Evolutionary conservation across 92 coral and sea anemone genomes (phyloP), one percentile per base, ranked within the genome.

Genomic region (Anthopleura xanthogrammica): DNA sequence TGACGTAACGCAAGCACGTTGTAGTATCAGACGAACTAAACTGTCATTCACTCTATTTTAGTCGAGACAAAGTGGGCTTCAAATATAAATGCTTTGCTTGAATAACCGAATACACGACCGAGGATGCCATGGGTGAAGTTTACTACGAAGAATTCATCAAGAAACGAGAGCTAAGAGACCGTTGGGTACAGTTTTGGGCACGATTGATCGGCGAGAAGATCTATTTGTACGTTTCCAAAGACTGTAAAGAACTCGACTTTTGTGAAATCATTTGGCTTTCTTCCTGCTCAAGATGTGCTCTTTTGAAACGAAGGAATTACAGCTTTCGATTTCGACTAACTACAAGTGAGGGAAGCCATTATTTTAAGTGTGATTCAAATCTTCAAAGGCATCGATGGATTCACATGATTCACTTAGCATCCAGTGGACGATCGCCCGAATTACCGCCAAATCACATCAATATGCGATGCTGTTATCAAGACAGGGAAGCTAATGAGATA

Each of bases 331-430:
- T 93, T 76, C 88, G 87, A 22, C 82, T 93, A n/a, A 75, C 84
- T 52, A 91, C 97, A 77, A 87, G 52, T 10, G 91, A 82, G 17
- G 87, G 90, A 22, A 75, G 75, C 16, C 84, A 80, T 77, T 91
- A 88, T 79, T 77, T 93, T 0, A 93, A 93, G 83, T 93, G 97
- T 68, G 92, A 88, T 42, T 86, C 97, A 3, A 93, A 93, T 71
- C 88, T 93, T 12, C 97, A 93, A 74, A 83, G 97, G 72, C 94
- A 93, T 83, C 97, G 97, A 56, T 93, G 97, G 97, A 93, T 93
- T 77, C 97, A 90, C 66, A 90, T 89, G 92, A 93, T 93, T 78
- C 92, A 91, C 39, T 72, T 87, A 73, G 91, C 93, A 8, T 58
- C 81, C 68, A 82, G 80, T 58, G 83, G 83, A 56, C 75, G 85